These are phyloP conservation scores for Caenorhabditis uteleia DNA, from an alignment of 2,888 invertebrate species.

Conservation along the genomic window DNA sequence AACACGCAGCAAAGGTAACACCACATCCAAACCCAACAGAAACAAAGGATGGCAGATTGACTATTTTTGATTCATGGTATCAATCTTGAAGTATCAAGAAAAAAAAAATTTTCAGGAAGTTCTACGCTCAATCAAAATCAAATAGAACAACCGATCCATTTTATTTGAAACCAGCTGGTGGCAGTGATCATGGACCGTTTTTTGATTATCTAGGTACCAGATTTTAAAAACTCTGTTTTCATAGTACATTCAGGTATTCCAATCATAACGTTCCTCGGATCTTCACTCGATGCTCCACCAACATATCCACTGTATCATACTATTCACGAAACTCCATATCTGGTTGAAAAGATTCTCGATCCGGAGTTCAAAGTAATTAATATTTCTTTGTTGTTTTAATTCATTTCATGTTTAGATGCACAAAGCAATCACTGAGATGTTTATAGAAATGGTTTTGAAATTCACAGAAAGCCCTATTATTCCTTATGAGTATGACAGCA, in stretches of 20 bases:
- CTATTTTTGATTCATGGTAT: constrained; percentile 66
- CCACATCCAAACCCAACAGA: constrained; percentile 57
- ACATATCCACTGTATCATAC: constrained; percentile 66
- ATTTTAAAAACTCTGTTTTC: neutral
- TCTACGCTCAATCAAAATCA: constrained; percentile 6
- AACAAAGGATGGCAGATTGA: constrained; percentile 36
- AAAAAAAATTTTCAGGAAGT: constrained; percentile 8
- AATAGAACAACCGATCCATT: constrained; percentile 17
- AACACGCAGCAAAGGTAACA: constrained; percentile 69
- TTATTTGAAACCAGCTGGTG: constrained; percentile 68
- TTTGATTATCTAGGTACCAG: constrained; percentile 65
- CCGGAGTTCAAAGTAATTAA: constrained; percentile 28
- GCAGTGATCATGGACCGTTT: constrained; percentile 72
- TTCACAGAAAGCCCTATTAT: constrained; percentile 68
- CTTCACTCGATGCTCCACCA: constrained; percentile 26
- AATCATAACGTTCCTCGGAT: constrained; percentile 67
- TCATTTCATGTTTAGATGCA: constrained; percentile 61
- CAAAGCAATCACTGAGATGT: constrained; percentile 67
- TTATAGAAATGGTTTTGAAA: constrained; percentile 69
- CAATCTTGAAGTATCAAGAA: constrained; percentile 13
- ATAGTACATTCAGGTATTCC: constrained; percentile 57
- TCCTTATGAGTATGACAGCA: constrained; percentile 8
- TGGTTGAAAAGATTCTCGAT: constrained; percentile 65
- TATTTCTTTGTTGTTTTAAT: neutral
- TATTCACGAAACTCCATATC: constrained; percentile 65